Evolutionary conservation across 2,888 invertebrate genomes (phyloP).

Genomic region (Meiosimyza decipiens): DNA sequence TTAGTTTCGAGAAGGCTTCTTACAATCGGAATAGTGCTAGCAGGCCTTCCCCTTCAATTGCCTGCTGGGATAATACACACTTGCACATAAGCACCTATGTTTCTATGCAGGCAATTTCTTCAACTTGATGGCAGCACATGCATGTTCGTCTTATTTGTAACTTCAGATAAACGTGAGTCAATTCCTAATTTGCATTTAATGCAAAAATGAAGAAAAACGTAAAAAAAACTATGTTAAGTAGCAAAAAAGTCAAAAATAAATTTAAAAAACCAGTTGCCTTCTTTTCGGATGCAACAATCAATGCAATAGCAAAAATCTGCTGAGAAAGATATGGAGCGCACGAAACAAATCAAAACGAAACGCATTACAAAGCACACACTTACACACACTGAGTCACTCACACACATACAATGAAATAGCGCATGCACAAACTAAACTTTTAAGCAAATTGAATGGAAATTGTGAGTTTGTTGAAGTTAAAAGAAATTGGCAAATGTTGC

Average conservation of each 20-base stretch:
- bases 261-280: not conserved
- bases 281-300: not conserved
- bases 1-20: no score
- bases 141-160: no score
- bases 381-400: not conserved
- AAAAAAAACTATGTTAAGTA: not conserved
- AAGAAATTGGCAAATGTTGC: slow-evolving; percentile 25
- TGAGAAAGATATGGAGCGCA: not conserved
- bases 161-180: not conserved
- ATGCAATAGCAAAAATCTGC: not conserved
- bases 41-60: no score
- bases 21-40: no score
- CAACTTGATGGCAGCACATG: slow-evolving; percentile 27
- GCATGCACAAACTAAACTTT: no score
- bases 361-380: not conserved
- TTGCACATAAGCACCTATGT: not conserved
- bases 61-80: not conserved
- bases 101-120: not conserved
- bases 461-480: slow-evolving; percentile 17
- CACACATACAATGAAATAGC: no score
- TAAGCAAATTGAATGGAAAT: slow-evolving; percentile 19
- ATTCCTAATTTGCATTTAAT: no score
- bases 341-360: slow-evolving; percentile 28
- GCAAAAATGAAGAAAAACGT: not conserved
- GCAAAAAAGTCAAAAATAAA: no score